Conservation (phyloP, 1,140 invertebrate genomes). For the Olivierus martensii region DNA sequence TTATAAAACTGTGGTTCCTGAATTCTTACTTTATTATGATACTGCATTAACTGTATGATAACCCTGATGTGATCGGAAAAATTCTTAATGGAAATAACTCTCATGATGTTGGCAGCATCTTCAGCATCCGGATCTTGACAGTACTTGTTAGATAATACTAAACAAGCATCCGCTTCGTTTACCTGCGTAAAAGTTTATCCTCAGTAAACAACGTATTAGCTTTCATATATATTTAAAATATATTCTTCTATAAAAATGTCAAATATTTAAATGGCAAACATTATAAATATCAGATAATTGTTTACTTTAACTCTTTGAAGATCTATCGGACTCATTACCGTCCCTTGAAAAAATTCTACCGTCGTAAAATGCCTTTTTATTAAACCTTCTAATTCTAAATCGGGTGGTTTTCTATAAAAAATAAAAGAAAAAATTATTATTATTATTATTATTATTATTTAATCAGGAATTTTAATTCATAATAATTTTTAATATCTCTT, state of each 20-base stretch:
- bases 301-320: conserved; percentile 37
- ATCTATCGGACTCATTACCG: conserved; percentile 43
- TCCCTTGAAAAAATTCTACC: conserved; percentile 43
- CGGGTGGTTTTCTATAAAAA: conserved; percentile 28
- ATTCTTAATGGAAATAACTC: conserved; percentile 45
- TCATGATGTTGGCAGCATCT: conserved; percentile 37
- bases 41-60: conserved; percentile 46
- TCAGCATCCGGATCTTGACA: conserved; percentile 42
- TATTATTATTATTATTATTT: too few relatives aligned
- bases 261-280: too few relatives aligned
- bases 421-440: too few relatives aligned
- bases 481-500: too few relatives aligned
- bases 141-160: conserved; percentile 44
- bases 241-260: too few relatives aligned
- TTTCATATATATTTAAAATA: too few relatives aligned
- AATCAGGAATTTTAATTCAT: too few relatives aligned
- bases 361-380: conserved; percentile 44
- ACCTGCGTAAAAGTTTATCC: conserved; percentile 18
- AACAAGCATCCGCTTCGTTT: conserved; percentile 37
- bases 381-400: conserved; percentile 42
- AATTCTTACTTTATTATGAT: conserved; percentile 39
- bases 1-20: too few relatives aligned
- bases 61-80: conserved; percentile 40
- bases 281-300: too few relatives aligned
- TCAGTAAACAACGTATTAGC: too few relatives aligned